These are phyloP conservation scores for Meta bourneti DNA, from an alignment of 2,888 invertebrate species.

Conservation along the genomic window DNA sequence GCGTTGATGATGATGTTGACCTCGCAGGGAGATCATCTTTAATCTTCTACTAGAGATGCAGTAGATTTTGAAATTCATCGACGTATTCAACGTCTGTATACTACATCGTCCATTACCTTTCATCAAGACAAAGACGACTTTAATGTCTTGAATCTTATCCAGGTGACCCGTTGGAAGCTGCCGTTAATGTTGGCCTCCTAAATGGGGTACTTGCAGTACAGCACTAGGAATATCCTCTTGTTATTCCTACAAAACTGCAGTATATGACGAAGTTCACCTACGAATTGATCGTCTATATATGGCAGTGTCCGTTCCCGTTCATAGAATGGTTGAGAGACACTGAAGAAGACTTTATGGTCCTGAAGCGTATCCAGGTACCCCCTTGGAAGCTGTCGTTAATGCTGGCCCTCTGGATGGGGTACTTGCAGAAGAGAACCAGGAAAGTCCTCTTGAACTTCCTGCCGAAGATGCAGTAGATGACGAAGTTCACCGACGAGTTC, in stretches of 20 bases:
- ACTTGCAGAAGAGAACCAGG: constrained; percentile 82
- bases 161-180: too few species aligned
- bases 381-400: constrained; percentile 72
- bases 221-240: constrained; percentile 87
- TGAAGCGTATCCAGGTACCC: constrained; percentile 65
- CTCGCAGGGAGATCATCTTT: too few species aligned
- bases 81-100: too few species aligned
- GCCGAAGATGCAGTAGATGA: constrained; percentile 98
- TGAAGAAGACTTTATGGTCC: constrained; percentile 68
- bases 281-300: constrained; percentile 86
- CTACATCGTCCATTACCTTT: too few species aligned
- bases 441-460: constrained; percentile 96
- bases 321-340: constrained; percentile 67
- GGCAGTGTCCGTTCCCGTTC: constrained; percentile 64
- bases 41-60: too few species aligned
- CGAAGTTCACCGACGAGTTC: constrained; percentile 98
- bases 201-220: constrained; percentile 79
- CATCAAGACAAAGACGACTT: too few species aligned
- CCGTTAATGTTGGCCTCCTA: constrained; percentile 55
- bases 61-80: too few species aligned
- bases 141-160: too few species aligned
- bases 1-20: too few species aligned
- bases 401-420: constrained; percentile 72
- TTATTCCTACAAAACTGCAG: constrained; percentile 98
- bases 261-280: constrained; percentile 99